These are phyloP conservation scores for Apodemia hepburni DNA, from an alignment of 2,888 invertebrate genomes.

Conservation along the genomic window DNA sequence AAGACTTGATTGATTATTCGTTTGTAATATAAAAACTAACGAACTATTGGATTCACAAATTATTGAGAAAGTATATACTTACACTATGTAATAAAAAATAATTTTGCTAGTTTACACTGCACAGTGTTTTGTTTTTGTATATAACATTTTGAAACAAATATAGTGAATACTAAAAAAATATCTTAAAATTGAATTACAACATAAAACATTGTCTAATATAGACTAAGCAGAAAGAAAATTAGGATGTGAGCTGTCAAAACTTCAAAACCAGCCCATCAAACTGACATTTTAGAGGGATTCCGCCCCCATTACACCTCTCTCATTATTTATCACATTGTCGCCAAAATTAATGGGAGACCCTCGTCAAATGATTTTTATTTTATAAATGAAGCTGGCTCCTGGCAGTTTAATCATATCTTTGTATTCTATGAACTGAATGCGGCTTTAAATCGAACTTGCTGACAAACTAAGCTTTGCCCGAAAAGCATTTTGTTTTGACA, in stretches of 20 bases:
- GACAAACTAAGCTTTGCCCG: background rate
- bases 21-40: too few species aligned
- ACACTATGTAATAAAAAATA: too few species aligned
- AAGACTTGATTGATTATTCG: too few species aligned
- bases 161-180: too few species aligned
- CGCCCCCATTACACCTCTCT: constrained; percentile 75
- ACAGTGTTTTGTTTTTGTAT: too few species aligned
- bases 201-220: constrained; percentile 38
- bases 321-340: constrained; percentile 80
- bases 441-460: constrained; percentile 15
- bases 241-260: constrained; percentile 75
- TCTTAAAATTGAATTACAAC: too few species aligned
- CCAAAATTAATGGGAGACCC: constrained; percentile 76
- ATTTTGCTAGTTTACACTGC: too few species aligned
- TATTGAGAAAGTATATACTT: too few species aligned
- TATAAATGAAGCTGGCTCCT: constrained; percentile 66
- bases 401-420: constrained; percentile 78
- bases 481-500: background rate
- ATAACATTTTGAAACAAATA: too few species aligned
- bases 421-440: constrained; percentile 35
- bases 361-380: constrained; percentile 78
- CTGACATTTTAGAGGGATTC: constrained; percentile 50
- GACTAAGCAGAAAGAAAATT: constrained; percentile 67
- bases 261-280: constrained; percentile 71
- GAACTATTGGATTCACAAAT: too few species aligned